A percentile compares a stretch with the other conserved stretches of the same genome.
phyloP scores from a whole-genome alignment of 53 echinoderm and acorn worm species.

The Patiria pectinifera region DNA sequence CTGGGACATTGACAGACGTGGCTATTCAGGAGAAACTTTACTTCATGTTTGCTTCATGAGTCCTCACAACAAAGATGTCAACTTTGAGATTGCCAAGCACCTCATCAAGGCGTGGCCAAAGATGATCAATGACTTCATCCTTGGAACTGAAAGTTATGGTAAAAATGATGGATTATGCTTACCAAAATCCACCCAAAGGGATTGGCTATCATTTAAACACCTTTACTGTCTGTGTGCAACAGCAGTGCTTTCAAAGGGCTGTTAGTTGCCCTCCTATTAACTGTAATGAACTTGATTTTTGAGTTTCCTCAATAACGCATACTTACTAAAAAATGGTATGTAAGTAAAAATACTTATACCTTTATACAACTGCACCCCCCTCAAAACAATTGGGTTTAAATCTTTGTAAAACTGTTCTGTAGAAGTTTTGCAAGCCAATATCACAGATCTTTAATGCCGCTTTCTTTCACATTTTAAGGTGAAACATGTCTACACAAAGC shows the following conservation, averaged over 20 bases:
- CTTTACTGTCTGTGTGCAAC: no score
- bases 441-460: neutral
- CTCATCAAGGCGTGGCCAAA: constrained; percentile 81
- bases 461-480: constrained; percentile 58
- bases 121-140: constrained; percentile 84
- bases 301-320: no score
- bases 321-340: no score
- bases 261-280: no score
- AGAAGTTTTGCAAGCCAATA: neutral
- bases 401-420: neutral
- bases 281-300: no score
- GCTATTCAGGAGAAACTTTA: constrained; percentile 90
- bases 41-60: constrained; percentile 94
- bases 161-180: neutral
- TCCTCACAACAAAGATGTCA: constrained; percentile 70
- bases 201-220: no score
- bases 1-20: constrained; percentile 88
- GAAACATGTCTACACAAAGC: constrained; percentile 94
- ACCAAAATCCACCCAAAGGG: neutral
- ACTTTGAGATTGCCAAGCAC: constrained; percentile 88
- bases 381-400: no score
- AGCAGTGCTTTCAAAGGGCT: no score
- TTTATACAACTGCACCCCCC: no score
- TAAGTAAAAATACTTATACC: no score
- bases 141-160: constrained; percentile 93